phyloP scores from a whole-genome alignment of 2,888 invertebrate genomes.

The Pristionchus mayeri region DNA sequence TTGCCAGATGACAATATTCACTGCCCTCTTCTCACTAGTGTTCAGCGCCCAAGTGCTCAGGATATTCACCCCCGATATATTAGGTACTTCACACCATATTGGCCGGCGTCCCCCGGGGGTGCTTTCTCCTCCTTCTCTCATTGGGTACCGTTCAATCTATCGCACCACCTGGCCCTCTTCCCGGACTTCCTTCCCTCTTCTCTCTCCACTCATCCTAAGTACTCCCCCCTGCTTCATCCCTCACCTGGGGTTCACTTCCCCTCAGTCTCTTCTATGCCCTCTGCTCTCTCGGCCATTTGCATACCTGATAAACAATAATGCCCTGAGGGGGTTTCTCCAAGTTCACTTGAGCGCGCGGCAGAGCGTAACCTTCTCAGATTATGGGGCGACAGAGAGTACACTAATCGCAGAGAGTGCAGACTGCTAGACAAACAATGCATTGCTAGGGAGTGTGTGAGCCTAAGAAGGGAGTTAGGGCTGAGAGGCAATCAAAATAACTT shows the following conservation, averaged over 20 bases:
- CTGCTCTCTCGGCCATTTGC: not conserved
- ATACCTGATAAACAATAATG: conserved; percentile 25
- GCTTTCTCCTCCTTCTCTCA: not conserved
- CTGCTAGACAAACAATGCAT: not conserved
- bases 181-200: conserved; percentile 36
- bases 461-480: not conserved
- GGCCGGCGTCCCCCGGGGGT: not conserved
- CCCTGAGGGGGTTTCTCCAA: conserved; percentile 3
- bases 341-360: not conserved
- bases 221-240: conserved; percentile 5
- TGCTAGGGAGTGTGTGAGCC: not conserved
- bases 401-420: not conserved
- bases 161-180: not conserved
- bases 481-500: conserved; percentile 29
- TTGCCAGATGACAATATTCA: not conserved
- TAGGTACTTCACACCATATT: conserved; percentile 7
- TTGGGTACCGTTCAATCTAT: conserved; percentile 22
- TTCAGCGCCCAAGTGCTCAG: not conserved
- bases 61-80: not conserved
- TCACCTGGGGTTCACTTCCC: conserved; percentile 20
- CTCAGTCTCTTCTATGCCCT: not conserved
- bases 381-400: not conserved
- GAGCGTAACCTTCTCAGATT: not conserved
- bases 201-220: conserved; percentile 27
- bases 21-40: not conserved